Conservation (phyloP, 2,888 invertebrate species). For the Laspeyria flexula region DNA sequence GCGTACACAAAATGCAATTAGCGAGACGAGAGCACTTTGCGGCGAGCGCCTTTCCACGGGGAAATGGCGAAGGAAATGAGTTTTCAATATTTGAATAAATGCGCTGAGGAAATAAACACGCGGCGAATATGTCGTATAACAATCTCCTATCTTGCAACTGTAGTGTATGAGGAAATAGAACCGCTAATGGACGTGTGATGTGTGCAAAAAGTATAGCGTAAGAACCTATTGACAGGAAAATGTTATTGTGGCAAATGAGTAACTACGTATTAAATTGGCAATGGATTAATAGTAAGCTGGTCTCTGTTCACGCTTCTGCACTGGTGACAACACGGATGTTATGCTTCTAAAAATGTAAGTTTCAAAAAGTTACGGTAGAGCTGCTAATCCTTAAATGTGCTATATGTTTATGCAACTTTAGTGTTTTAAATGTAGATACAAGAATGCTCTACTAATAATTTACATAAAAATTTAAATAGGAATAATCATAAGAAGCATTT, state of each 20-base stretch:
- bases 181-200: constrained; percentile 28
- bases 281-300: too few relatives aligned
- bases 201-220: constrained; percentile 28
- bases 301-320: too few relatives aligned
- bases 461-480: too few relatives aligned
- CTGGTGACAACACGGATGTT: too few relatives aligned
- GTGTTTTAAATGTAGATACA: too few relatives aligned
- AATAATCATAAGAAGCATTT: too few relatives aligned
- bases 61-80: constrained; percentile 81
- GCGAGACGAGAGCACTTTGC: constrained; percentile 34
- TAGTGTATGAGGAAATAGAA: constrained; percentile 55
- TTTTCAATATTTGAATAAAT: constrained; percentile 81
- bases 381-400: too few relatives aligned
- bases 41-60: constrained; percentile 49
- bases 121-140: constrained; percentile 74
- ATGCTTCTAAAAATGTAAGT: too few relatives aligned
- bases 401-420: too few relatives aligned
- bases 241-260: constrained; percentile 13
- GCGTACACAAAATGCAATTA: constrained; percentile 44
- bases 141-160: constrained; percentile 59
- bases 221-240: constrained; percentile 10
- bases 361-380: too few relatives aligned
- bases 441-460: too few relatives aligned
- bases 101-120: constrained; percentile 77
- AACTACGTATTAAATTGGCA: too few relatives aligned